Evolutionary conservation across 2,888 invertebrate species (phyloP), one percentile per base, ranked within the genome.

Genomic region (Eupithecia centaureata): DNA sequence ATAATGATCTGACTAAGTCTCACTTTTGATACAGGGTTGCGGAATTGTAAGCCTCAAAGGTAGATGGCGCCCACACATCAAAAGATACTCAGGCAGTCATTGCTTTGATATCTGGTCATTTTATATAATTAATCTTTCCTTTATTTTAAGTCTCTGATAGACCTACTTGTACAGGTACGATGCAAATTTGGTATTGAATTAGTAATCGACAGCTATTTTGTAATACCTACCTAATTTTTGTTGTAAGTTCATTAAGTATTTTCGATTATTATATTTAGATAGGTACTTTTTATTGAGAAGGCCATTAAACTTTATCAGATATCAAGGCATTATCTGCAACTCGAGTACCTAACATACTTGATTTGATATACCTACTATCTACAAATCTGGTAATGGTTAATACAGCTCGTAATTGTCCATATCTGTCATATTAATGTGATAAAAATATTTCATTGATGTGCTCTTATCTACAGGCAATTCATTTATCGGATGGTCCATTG

Each of bases 341-440:
- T 84, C 72, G 77, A 88, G 85, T 86, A 79, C 56, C 28, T 65
- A 66, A 56, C 82, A 82, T 78, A 74, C 77, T 77, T 82, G 86
- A 90, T 90, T 89, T n/a, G n/a, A n/a, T n/a, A n/a, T n/a, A n/a
- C n/a, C n/a, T 86, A 83, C 77, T 89, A 91, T 90, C 91, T 85
- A 81, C 73, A 85, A 90, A 91, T 92, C 91, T 85, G 83, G 80
- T 69, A 82, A 81, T 79, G 30, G 30, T 56, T 56, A 30, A 82
- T 79, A 86, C 71, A 65, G 57, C 75, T 77, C 59, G 47, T 70
- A 73, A 82, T 85, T 83, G 78, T 83, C 78, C 78, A 76, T 84
- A 84, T 83, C 81, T 78, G 70, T 59, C 56, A 52, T 54, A 68
- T 22, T 22, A 66, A n/a, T 78, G 79, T 80, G 83, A 82, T 82